phyloP scores from a whole-genome alignment of 2,113 vertebrate species.

The Cairina moschata region DNA sequence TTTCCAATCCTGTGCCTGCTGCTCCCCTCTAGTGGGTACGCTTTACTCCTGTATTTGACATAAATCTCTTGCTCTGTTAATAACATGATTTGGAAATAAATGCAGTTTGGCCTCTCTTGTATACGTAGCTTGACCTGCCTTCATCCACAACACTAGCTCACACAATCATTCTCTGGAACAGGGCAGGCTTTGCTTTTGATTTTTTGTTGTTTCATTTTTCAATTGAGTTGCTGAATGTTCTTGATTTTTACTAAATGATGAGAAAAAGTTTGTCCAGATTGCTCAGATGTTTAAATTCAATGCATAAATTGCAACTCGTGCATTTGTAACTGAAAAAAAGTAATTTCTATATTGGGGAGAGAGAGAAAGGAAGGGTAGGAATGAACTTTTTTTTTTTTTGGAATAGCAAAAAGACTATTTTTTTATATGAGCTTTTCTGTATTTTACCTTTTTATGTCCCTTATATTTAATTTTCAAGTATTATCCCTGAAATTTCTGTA shows the following conservation, averaged over 20 bases:
- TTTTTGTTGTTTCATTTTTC: neutral
- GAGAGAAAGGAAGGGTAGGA: neutral
- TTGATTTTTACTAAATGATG: neutral
- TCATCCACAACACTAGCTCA: neutral
- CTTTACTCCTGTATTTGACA: too few relatives aligned
- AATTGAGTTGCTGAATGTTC: neutral
- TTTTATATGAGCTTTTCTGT: neutral
- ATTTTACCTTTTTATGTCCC: neutral
- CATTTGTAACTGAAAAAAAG: neutral
- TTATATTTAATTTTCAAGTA: neutral
- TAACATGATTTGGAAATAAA: neutral
- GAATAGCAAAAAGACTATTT: neutral
- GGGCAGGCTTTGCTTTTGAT: neutral
- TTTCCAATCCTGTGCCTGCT: neutral
- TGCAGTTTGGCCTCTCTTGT: rapidly evolving
- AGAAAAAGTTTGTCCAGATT: neutral
- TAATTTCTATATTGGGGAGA: neutral
- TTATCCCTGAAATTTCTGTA: neutral
- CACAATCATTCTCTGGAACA: rapidly evolving
- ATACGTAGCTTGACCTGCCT: neutral
- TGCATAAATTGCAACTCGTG: neutral
- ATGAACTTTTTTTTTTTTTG: neutral
- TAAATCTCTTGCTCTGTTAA: neutral
- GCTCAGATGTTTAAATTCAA: neutral
- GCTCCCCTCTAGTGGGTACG: neutral